Conservation (phyloP, 2,113 vertebrate genomes). For the Hippolais icterina region DNA sequence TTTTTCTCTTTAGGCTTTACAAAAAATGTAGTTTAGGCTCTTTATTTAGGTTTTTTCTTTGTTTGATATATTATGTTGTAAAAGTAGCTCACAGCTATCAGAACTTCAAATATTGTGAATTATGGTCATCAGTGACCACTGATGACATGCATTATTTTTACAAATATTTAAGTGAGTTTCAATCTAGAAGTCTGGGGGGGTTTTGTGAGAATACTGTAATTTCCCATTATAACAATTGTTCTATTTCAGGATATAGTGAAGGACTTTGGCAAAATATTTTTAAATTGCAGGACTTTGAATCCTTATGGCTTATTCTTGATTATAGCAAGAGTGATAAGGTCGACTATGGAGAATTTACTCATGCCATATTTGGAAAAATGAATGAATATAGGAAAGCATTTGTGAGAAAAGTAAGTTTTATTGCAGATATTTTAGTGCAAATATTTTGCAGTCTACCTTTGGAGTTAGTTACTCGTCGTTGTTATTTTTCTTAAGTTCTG, state of each 20-base stretch:
- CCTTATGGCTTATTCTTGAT: slow-evolving; percentile 73
- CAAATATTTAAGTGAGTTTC: background rate
- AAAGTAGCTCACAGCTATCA: background rate
- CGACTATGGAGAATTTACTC: slow-evolving; percentile 72
- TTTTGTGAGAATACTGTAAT: background rate
- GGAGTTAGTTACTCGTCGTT: background rate
- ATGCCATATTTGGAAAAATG: slow-evolving; percentile 80
- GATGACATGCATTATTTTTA: background rate
- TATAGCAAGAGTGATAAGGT: slow-evolving; percentile 30
- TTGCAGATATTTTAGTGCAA: background rate
- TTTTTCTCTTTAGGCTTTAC: background rate
- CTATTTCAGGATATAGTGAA: background rate
- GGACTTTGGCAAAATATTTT: background rate
- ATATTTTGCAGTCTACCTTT: background rate
- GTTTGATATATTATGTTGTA: background rate
- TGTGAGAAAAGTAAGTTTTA: slow-evolving; percentile 79
- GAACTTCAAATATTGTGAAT: background rate
- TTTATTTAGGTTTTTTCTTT: background rate
- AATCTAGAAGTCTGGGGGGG: background rate
- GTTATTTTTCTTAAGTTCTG: background rate
- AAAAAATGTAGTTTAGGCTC: background rate
- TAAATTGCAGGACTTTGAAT: slow-evolving; percentile 77
- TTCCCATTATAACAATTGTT: background rate
- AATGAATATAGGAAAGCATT: slow-evolving; percentile 81
- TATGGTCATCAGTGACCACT: background rate